Conservation (phyloP, 2,113 vertebrate genomes). For the Paralichthys olivaceus region DNA sequence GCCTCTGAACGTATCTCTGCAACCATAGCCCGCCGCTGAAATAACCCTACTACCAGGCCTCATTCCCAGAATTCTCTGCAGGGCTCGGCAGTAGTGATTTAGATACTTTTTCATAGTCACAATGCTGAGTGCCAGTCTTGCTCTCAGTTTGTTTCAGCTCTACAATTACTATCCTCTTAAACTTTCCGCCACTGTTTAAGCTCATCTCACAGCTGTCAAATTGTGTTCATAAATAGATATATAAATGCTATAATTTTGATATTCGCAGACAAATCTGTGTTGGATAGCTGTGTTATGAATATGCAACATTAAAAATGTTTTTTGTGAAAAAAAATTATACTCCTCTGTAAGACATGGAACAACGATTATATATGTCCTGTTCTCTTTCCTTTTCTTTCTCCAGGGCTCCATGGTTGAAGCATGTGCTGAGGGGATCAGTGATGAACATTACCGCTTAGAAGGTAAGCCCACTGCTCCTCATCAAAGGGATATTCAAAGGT, state of each 20-base stretch:
- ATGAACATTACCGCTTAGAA: slow-evolving; percentile 94
- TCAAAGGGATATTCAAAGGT: not conserved
- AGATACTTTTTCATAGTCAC: slow-evolving; percentile 49
- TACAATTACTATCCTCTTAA: slow-evolving; percentile 68
- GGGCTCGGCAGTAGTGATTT: slow-evolving; percentile 30
- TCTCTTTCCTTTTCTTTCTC: slow-evolving; percentile 45
- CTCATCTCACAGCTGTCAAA: slow-evolving; percentile 61
- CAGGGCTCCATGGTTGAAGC: slow-evolving; percentile 89
- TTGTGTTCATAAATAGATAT: slow-evolving; percentile 60
- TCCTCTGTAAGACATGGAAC: slow-evolving; percentile 33
- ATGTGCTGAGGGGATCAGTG: slow-evolving; percentile 86
- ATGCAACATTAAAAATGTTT: slow-evolving; percentile 58
- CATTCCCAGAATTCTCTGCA: slow-evolving; percentile 51
- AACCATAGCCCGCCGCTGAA: slow-evolving; percentile 50
- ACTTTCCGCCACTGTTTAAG: slow-evolving; percentile 59
- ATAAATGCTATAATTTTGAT: slow-evolving; percentile 64
- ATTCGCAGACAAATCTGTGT: slow-evolving; percentile 24
- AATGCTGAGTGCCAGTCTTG: slow-evolving; percentile 58
- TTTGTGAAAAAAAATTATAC: slow-evolving; percentile 52
- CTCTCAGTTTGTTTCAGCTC: slow-evolving; percentile 59
- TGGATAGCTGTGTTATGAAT: slow-evolving; percentile 51
- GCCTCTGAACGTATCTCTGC: slow-evolving; percentile 33
- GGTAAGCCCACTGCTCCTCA: slow-evolving; percentile 80
- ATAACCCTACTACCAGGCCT: slow-evolving; percentile 54
- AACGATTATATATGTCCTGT: slow-evolving; percentile 23